Evolutionary conservation across 1,140 invertebrate genomes (phyloP).

Genomic region (Zophobas morio): DNA sequence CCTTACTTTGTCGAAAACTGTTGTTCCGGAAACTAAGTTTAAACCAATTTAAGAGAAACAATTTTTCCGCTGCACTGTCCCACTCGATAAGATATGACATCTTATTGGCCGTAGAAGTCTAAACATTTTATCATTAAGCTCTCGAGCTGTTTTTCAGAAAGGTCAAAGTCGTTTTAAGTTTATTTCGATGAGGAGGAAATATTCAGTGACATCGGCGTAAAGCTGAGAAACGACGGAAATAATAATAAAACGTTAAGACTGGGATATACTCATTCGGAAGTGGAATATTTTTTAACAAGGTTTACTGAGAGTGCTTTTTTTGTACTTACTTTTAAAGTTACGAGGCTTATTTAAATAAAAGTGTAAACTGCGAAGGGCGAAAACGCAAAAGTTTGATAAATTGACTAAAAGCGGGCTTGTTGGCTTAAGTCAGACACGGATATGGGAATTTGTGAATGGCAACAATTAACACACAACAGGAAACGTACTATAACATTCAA

Average conservation of each 20-base stretch:
- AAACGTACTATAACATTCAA: no score
- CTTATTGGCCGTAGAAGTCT: no score
- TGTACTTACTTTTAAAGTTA: conserved; percentile 45
- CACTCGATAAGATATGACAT: no score
- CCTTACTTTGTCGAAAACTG: no score
- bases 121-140: no score
- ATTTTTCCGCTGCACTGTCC: no score
- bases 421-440: no score
- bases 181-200: conserved; percentile 22
- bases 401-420: not conserved
- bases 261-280: conserved; percentile 22
- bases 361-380: conserved; percentile 30
- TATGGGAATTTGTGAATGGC: no score
- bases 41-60: no score
- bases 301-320: conserved; percentile 27
- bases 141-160: not conserved
- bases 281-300: conserved; percentile 33
- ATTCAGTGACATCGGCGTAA: conserved; percentile 29
- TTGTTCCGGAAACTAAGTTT: no score
- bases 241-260: conserved; percentile 27
- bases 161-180: conserved; percentile 33
- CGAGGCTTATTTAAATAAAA: conserved; percentile 32
- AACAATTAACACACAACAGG: no score
- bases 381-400: conserved; percentile 7
- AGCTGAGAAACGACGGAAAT: conserved; percentile 30